Conservation (phyloP, 2,888 invertebrate genomes). For the Meandrusa payeni region DNA sequence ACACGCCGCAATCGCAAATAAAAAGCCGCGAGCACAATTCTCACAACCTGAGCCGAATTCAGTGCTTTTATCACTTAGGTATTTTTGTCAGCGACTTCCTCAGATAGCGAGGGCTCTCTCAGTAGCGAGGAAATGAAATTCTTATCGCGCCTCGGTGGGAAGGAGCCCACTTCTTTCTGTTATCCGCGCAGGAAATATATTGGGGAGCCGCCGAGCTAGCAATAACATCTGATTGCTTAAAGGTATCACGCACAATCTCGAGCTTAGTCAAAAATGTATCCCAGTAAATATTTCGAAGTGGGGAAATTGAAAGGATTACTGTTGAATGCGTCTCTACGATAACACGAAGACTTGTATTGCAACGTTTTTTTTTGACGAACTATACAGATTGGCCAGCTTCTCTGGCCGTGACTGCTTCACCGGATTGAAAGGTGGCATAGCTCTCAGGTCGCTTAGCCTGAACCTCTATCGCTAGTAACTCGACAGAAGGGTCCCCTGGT, state of each 20-base stretch:
- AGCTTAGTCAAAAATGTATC: constrained; percentile 49
- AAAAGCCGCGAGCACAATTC: constrained; percentile 41
- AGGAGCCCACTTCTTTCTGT: constrained; percentile 71
- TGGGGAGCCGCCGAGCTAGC: constrained; percentile 50
- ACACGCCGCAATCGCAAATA: constrained; percentile 1
- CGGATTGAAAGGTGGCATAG: too few relatives aligned
- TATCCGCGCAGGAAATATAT: constrained; percentile 76
- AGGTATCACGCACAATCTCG: constrained; percentile 58
- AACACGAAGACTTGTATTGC: neutral
- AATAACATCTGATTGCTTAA: constrained; percentile 71
- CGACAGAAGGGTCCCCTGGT: too few relatives aligned
- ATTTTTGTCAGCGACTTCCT: constrained; percentile 77
- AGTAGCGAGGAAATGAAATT: constrained; percentile 78
- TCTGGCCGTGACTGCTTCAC: too few relatives aligned
- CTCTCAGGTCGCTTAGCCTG: too few relatives aligned
- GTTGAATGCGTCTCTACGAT: neutral
- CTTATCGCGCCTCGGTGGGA: constrained; percentile 75
- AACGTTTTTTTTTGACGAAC: too few relatives aligned
- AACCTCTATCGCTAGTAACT: too few relatives aligned
- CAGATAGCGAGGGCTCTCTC: constrained; percentile 69
- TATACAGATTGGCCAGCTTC: too few relatives aligned
- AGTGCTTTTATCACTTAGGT: constrained; percentile 73
- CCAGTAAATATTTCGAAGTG: constrained; percentile 38
- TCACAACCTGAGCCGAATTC: constrained; percentile 60
- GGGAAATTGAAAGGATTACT: constrained; percentile 26